A percentile compares a stretch with the other conserved stretches of the same genome.
phyloP scores from a whole-genome alignment of 2,888 invertebrate genomes.

The Nezara viridula region DNA sequence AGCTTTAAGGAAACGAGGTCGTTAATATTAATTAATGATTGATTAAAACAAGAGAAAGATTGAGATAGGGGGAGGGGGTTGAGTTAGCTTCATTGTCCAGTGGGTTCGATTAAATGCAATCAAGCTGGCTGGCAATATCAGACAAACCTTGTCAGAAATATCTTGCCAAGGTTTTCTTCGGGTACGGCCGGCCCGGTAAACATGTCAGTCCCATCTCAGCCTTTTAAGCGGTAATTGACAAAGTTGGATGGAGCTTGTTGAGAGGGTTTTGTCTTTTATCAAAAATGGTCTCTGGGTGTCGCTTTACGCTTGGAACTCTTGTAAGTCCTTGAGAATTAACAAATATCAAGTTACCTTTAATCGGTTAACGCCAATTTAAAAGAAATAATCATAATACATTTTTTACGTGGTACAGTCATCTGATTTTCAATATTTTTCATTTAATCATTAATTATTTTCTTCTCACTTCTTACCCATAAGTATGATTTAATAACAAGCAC shows the following conservation, averaged over 20 bases:
- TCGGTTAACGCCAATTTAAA: too few species aligned
- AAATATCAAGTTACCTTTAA: neutral
- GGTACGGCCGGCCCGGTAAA: neutral
- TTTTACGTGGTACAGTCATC: too few species aligned
- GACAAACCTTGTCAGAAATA: slow-evolving; percentile 7
- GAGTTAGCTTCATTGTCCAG: neutral
- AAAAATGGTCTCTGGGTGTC: neutral
- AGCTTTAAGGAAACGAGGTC: neutral
- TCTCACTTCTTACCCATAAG: too few species aligned
- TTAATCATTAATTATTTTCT: too few species aligned
- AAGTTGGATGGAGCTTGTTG: neutral
- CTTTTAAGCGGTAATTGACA: slow-evolving; percentile 10
- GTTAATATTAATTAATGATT: neutral
- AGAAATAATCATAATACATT: too few species aligned
- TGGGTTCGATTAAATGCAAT: slow-evolving; percentile 10
- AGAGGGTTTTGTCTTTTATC: slow-evolving; percentile 3
- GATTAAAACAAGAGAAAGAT: neutral
- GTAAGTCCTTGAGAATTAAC: neutral
- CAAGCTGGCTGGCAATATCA: neutral
- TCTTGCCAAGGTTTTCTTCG: slow-evolving; percentile 5
- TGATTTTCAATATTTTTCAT: too few species aligned
- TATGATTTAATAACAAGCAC: too few species aligned
- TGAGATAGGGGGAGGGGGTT: neutral
- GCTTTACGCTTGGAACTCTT: neutral
- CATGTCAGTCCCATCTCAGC: neutral